phyloP scores from a whole-genome alignment of 2,113 vertebrate genomes.

The Upupa epops region DNA sequence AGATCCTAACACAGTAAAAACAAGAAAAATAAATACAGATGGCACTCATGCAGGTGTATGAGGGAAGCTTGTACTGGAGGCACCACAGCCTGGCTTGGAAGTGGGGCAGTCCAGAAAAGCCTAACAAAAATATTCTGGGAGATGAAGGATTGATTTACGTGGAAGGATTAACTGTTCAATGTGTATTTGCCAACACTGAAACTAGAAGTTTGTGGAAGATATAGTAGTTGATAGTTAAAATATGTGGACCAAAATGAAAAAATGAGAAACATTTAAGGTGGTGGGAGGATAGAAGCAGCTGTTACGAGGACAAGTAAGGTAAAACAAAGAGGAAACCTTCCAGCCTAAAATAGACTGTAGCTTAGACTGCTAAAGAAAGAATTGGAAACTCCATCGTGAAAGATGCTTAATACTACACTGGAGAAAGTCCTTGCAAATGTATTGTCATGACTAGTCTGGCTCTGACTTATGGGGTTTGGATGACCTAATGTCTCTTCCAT shows the following conservation, averaged over 20 bases:
- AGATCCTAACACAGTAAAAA: background rate
- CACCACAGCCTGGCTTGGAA: background rate
- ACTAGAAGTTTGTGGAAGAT: background rate
- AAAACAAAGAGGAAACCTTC: conserved; percentile 10
- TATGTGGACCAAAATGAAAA: background rate
- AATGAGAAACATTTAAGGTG: background rate
- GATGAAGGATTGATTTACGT: conserved; percentile 14
- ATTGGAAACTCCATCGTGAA: conserved; percentile 3
- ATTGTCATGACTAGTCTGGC: background rate
- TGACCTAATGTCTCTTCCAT: conserved; percentile 58
- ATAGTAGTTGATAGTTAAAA: conserved; percentile 2
- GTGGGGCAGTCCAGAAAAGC: background rate
- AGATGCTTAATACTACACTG: background rate
- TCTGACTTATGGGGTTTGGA: background rate
- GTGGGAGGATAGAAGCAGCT: background rate
- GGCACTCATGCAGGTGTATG: background rate
- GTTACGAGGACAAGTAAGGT: conserved; percentile 25
- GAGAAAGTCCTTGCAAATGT: background rate
- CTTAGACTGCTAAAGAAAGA: background rate
- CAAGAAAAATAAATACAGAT: background rate
- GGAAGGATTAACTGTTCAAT: conserved; percentile 12
- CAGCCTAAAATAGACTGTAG: background rate
- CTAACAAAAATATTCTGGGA: background rate
- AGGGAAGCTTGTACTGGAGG: background rate
- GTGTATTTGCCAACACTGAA: background rate